Base-by-base conservation (phyloP, 2,113 vertebrate species). In the Gambusia holbrooki region DNA sequence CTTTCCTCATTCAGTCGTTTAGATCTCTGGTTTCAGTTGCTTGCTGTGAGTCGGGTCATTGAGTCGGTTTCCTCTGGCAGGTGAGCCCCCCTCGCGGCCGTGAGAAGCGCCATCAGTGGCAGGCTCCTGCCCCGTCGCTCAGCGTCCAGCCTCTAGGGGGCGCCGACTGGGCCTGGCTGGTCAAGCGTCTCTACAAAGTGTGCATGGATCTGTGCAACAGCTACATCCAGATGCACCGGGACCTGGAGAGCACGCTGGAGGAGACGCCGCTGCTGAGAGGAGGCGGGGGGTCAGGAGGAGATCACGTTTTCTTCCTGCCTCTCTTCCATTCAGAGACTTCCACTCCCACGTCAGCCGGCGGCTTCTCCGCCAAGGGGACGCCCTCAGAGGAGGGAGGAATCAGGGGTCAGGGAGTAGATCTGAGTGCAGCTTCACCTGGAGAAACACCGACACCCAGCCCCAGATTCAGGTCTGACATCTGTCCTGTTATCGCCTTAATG, bases 171-270 rank as follows among this genome's bases (percentile, higher is more conserved):
- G 96, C 94, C 0, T 99, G 98, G 98, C 93, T 99, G 51, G 94
- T 99, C 78, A 96, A 95, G 80, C 86, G 97, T 5, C 96, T 99
- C 40, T 96, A 98, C 90, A 97, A 98, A 81, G 95, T 98, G 70
- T 97, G 96, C 87, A 94, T 96, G 96, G 98, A 99, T 60, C 94
- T 99, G 65, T 98, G 98, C 83, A 96, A 93, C 84, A 96, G 96
- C 93, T 99, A 99, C 88, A 97, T 98, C 89, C 98, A 99, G 90
- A 97, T 98, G 96, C 96, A 98, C 85, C 89, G 97, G 60, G 98
- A 99, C 92, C 88, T 98, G 87, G 97, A 98, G 87, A 96, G 85
- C 87, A 93, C 86, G 15, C 9, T 91, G 71, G 97, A 98, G 66
- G 97, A 98, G 65, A 45, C 79, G 1, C 80, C 77, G 5, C 65